phyloP scores from a whole-genome alignment of 2,888 invertebrate species.

The Luperina nickerlii region DNA sequence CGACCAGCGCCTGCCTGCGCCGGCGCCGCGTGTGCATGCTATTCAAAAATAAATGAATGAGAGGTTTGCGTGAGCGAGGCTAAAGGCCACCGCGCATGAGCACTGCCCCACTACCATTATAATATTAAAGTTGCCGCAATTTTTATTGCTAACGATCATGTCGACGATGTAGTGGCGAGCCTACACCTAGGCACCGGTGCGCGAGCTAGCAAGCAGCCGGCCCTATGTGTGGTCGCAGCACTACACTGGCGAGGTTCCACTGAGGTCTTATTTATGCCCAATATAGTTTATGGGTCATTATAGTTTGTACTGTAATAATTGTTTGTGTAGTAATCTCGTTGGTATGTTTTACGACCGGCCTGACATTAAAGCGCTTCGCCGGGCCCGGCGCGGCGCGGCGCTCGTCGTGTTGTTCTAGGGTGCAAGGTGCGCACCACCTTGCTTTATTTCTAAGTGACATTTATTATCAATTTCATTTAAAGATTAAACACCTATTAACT shows the following conservation, averaged over 20 bases:
- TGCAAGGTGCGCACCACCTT: conserved; percentile 43
- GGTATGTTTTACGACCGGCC: conserved; percentile 39
- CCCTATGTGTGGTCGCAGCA: conserved; percentile 14
- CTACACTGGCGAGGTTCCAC: conserved; percentile 6
- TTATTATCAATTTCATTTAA: conserved; percentile 32
- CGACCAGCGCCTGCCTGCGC: neutral
- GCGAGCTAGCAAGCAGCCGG: neutral
- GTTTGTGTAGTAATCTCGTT: conserved; percentile 48
- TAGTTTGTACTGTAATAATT: conserved; percentile 48
- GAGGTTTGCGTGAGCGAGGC: conserved; percentile 24
- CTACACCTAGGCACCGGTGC: neutral
- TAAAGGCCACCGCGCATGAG: conserved; percentile 34
- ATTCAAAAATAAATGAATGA: conserved; percentile 46
- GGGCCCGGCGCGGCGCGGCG: neutral
- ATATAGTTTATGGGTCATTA: conserved; percentile 43
- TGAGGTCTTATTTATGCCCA: conserved; percentile 41
- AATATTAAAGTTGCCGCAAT: conserved; percentile 16
- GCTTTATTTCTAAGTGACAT: conserved; percentile 32
- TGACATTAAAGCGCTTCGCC: conserved; percentile 41
- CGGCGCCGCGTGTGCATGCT: conserved; percentile 9
- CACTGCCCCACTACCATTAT: conserved; percentile 14
- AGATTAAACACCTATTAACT: conserved; percentile 7
- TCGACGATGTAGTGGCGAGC: conserved; percentile 7
- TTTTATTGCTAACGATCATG: conserved; percentile 28
- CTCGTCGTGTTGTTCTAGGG: neutral